Base-by-base conservation (phyloP, 2,888 invertebrate species). In the Tupiocoris notatus region DNA sequence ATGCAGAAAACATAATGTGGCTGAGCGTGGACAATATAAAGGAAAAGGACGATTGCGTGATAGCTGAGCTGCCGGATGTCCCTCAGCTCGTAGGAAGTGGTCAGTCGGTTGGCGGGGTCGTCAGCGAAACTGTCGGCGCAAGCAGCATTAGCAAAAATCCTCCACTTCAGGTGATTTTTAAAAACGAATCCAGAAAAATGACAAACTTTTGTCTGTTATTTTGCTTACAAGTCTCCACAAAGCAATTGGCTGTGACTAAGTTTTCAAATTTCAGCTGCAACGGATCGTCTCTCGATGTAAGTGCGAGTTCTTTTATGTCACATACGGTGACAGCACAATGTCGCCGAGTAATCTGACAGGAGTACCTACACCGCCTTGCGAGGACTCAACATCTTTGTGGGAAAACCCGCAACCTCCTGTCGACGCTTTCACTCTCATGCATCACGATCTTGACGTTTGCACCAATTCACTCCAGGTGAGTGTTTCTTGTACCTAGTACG, bases 401-500 rank as follows among this genome's bases (percentile, higher is more conserved):
- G 92, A 92, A 82, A 89, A 91, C 77, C 88, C 90, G 80, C 92
- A 93, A 81, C 92, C 93, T 78, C 95, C 96, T 0, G 95, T 96
- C 63, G 98, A 99, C 86, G 95, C 96, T 1, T 97, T 99, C 84
- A 98, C 97, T 0, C 87, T 99, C 66, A 96, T 98, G 91, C 99
- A 99, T 86, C 95, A 99, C 83, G 98, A 98, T 86, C 88, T 99
- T 54, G 96, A 98, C 83, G 96, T 97, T n/a, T 96, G 95, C 86
- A 96, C 97, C 59, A 98, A 97, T 86, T 95, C 96, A 0, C 83
- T 94, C 80, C 92, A 92, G 86, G 91, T 91, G 81, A 81, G 24
- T 12, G 2, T 9, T 18, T 57, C 1, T 18, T 57, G n/a, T n/a
- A n/a, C n/a, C n/a, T n/a, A n/a, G n/a, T n/a, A n/a, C n/a, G n/a